Evolutionary conservation across 2,113 vertebrate genomes (phyloP).

Genomic region (Aplodontia rufa): DNA sequence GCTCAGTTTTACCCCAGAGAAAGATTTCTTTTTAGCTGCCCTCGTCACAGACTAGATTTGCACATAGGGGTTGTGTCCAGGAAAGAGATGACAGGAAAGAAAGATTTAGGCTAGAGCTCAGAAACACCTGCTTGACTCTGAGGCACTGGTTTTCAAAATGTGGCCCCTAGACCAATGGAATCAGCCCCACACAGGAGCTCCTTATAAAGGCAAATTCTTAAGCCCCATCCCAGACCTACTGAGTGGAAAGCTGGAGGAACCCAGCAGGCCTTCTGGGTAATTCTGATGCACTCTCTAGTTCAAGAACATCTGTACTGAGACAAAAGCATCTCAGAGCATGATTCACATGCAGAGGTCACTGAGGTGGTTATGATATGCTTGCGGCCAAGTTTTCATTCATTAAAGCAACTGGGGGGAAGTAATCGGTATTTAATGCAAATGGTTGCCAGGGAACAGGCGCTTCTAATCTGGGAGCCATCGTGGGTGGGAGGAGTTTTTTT

Average conservation of each 20-base stretch:
- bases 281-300: neutral
- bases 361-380: neutral
- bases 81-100: neutral
- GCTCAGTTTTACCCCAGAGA: neutral
- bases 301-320: neutral
- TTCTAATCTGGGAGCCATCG: neutral
- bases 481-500: neutral
- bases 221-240: neutral
- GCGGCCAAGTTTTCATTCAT: neutral
- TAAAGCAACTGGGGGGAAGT: neutral
- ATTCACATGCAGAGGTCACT: neutral
- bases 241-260: neutral
- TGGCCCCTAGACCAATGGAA: neutral
- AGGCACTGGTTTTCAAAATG: neutral
- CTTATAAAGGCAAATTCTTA: neutral
- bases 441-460: neutral
- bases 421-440: neutral
- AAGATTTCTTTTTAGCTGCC: neutral
- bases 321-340: neutral
- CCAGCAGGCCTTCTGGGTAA: neutral
- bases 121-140: neutral
- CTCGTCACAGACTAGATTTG: neutral
- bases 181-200: neutral
- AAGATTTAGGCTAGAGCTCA: neutral
- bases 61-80: neutral